Evolutionary conservation across 2,888 invertebrate species (phyloP), one percentile per base, ranked within the genome.

Genomic region (Polietes domitor): DNA sequence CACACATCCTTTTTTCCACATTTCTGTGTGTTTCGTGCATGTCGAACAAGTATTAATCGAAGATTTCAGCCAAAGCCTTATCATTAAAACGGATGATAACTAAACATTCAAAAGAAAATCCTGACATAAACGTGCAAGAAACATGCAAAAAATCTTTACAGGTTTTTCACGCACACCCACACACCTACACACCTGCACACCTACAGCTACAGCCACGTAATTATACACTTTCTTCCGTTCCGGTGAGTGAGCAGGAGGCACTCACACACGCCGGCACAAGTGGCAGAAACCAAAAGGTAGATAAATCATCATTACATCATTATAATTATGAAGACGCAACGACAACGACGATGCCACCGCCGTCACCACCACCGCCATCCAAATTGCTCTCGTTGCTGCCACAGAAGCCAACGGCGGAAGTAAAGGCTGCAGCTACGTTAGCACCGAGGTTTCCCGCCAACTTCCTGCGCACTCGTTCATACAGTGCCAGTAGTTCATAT

Each of bases 21-120:
- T 9, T 3, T 37, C 7, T 37, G 10, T 2, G 12, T 37, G 12
- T 37, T 37, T 37, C 71, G 41, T 82, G 77, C 78, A 71, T 82
- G 77, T 71, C 37, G 72, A 72, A 76, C 75, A 79, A 58, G 65
- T 79, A 68, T 72, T 76, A 72, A 72, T 58, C 55, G 37, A 73
- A 76, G 74, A 78, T 78, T 75, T 78, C 71, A 4, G 2, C 26
- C 28, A 1, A 68, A 76, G 63, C 47, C 24, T 72, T 76, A 37
- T 43, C 63, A 78, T 70, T 55, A 55, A 82, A 65, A 21, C 43
- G 58, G 58, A 58, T 68, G 68, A 70, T 61, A 70, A 77, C 37
- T 73, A 50, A 58, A 24, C 68, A 19, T 58, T 58, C 43, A 65
- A 43, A 65, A 32, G 53, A 61, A 75, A 58, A 47, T 28, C 21